Percentiles rank a stretch among this genome's conserved stretches.
phyloP scores from a whole-genome alignment of 2,113 vertebrate genomes.

The Myrmophylax atrothorax region DNA sequence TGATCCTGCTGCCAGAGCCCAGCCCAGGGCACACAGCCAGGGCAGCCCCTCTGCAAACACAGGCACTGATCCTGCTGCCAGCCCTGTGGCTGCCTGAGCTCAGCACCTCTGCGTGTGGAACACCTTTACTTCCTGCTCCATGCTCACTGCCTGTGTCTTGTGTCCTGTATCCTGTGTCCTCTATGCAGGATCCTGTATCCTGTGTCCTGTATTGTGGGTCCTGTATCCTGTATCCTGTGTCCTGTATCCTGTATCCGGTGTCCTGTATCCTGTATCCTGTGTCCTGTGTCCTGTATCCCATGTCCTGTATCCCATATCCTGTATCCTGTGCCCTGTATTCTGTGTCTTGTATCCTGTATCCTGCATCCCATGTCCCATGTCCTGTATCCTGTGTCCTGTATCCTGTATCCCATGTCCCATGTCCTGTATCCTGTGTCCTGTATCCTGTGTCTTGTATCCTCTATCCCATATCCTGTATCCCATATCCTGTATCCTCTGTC shows the following conservation, averaged over 20 bases:
- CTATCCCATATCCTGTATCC: not conserved
- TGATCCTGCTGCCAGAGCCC: not conserved
- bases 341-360: not conserved
- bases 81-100: not conserved
- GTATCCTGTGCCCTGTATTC: not conserved
- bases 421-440: not conserved
- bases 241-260: too few species aligned
- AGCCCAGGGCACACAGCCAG: not conserved
- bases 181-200: not conserved
- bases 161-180: not conserved
- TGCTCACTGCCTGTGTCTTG: rapidly evolving
- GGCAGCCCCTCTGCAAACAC: not conserved
- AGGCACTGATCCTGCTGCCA: rapidly evolving
- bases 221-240: not conserved
- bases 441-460: too few species aligned
- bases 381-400: too few species aligned
- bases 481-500: not conserved
- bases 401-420: not conserved
- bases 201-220: not conserved
- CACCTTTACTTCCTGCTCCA: not conserved
- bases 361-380: not conserved
- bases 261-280: not conserved
- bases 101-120: not conserved
- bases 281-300: not conserved
- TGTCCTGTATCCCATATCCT: not conserved